Evolutionary conservation across 2,888 invertebrate genomes (phyloP).

Genomic region (Tetragnatha montana): DNA sequence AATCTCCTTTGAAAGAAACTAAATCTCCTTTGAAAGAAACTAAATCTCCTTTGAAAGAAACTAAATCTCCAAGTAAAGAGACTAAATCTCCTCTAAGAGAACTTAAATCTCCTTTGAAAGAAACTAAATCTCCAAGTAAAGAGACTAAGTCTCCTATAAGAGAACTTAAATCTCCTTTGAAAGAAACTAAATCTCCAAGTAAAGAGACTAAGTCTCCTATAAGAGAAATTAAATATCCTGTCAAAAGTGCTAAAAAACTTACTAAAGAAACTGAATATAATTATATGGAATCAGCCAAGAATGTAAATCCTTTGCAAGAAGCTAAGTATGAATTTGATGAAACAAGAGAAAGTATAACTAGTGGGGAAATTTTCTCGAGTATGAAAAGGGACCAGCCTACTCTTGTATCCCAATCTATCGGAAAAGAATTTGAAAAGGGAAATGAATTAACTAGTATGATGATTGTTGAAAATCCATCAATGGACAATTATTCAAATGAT

Average conservation of each 20-base stretch:
- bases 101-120: constrained; percentile 7
- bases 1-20: not conserved
- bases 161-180: not conserved
- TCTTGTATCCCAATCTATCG: no score
- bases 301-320: not conserved
- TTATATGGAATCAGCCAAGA: not conserved
- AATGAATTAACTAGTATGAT: no score
- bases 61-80: not conserved
- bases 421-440: no score
- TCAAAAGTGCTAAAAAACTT: not conserved
- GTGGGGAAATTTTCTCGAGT: no score
- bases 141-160: not conserved
- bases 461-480: no score
- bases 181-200: constrained; percentile 3
- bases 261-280: not conserved
- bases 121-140: not conserved
- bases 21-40: constrained; percentile 11
- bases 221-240: constrained; percentile 4
- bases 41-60: not conserved
- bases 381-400: no score
- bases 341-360: no score
- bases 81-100: not conserved
- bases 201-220: no score
- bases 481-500: no score
- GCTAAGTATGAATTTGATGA: no score